Conservation (phyloP, 2,113 vertebrate species). For the Aspidoscelis tigris region DNA sequence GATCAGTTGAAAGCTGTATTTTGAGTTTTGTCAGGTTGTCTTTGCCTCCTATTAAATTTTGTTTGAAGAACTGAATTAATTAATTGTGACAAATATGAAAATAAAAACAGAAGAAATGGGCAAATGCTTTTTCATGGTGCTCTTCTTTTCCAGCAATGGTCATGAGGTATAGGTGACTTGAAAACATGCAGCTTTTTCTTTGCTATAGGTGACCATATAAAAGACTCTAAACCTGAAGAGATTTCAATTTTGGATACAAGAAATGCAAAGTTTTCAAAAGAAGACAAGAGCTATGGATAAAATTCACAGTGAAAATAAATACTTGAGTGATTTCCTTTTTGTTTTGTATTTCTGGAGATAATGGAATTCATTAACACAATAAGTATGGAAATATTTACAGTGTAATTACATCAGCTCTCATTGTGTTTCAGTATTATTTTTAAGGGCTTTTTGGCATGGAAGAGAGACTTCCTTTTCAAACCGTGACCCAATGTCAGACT, state of each 20-base stretch:
- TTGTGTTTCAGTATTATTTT: conserved; percentile 73
- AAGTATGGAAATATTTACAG: conserved; percentile 70
- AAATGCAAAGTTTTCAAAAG: conserved; percentile 42
- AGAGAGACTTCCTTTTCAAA: conserved; percentile 74
- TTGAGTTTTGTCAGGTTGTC: no score
- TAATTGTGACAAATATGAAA: no score
- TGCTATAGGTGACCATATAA: conserved; percentile 34
- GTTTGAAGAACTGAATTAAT: no score
- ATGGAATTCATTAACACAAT: conserved; percentile 67
- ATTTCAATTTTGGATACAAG: conserved; percentile 43
- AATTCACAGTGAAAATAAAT: conserved; percentile 43
- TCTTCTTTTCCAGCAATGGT: not conserved
- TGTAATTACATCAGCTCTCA: conserved; percentile 61
- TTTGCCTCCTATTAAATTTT: no score
- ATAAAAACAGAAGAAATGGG: no score
- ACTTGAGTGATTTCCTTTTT: not conserved
- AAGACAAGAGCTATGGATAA: conserved; percentile 23
- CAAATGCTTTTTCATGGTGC: no score
- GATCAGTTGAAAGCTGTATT: no score
- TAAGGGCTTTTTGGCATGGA: conserved; percentile 73
- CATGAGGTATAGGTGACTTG: not conserved
- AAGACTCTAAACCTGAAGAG: conserved; percentile 47
- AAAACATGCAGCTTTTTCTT: not conserved
- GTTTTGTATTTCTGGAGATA: conserved; percentile 45
- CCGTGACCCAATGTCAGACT: conserved; percentile 74